Evolutionary conservation across 2,888 invertebrate genomes (phyloP).

Genomic region (Chymomyza fuscimana): DNA sequence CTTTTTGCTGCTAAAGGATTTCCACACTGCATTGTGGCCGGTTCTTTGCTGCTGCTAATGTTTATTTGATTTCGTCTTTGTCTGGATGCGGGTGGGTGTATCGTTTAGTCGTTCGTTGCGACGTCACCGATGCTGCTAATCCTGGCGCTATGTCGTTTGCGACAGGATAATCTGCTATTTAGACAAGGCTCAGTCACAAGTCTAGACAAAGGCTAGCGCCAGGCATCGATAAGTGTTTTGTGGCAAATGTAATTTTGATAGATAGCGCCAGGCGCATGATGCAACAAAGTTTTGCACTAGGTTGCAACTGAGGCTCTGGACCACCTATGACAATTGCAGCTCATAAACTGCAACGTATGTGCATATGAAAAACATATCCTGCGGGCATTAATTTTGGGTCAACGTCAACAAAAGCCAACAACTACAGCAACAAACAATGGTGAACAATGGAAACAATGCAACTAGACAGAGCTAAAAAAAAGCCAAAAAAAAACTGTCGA

Average conservation of each 20-base stretch:
- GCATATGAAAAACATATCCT: constrained; percentile 35
- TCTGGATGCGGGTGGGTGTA: constrained; percentile 31
- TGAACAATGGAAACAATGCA: constrained; percentile 38
- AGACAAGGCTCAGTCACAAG: constrained; percentile 69
- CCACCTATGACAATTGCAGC: constrained; percentile 35
- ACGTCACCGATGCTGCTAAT: constrained; percentile 40
- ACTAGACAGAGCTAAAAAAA: constrained; percentile 35
- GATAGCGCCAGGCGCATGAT: constrained; percentile 27
- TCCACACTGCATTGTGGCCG: constrained; percentile 9
- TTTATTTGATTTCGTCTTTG: constrained; percentile 68
- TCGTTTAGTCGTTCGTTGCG: constrained; percentile 6
- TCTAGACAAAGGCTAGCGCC: constrained; percentile 65
- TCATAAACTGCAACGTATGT: constrained; percentile 10
- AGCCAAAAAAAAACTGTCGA: constrained; percentile 1
- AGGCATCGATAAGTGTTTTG: constrained; percentile 43
- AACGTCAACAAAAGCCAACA: constrained; percentile 50
- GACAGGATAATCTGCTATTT: constrained; percentile 69
- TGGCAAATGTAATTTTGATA: constrained; percentile 44
- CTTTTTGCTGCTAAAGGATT: constrained; percentile 62
- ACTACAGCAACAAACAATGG: constrained; percentile 19
- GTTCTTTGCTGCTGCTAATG: constrained; percentile 50
- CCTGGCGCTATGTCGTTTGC: constrained; percentile 57
- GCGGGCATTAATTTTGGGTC: constrained; percentile 52
- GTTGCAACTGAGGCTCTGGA: not conserved
- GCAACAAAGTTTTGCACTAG: constrained; percentile 21